phyloP scores from a whole-genome alignment of 1,140 invertebrate genomes.

The Bactericera cockerelli region DNA sequence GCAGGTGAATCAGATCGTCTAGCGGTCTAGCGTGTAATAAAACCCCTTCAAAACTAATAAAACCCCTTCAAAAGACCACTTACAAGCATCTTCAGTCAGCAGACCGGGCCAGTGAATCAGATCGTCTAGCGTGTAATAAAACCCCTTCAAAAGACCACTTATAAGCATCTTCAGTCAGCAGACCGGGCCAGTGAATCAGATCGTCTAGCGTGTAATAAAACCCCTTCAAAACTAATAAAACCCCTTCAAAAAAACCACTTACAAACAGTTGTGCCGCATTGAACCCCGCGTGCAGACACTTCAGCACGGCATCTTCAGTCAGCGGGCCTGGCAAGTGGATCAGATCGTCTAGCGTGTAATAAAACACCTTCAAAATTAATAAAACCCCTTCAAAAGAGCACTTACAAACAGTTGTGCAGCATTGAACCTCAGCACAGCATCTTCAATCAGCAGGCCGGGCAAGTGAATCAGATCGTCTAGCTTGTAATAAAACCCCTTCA shows the following conservation, averaged over 20 bases:
- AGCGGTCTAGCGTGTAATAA: too few species aligned
- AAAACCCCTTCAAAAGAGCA: too few species aligned
- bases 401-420: not conserved
- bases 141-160: too few species aligned
- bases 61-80: slow-evolving; percentile 78
- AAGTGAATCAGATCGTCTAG: slow-evolving; percentile 85
- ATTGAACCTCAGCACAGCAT: slow-evolving; percentile 80
- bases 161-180: slow-evolving; percentile 85
- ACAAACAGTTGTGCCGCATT: slow-evolving; percentile 77
- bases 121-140: too few species aligned
- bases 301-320: slow-evolving; percentile 80
- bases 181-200: slow-evolving; percentile 77
- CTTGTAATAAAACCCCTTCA: too few species aligned
- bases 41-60: too few species aligned
- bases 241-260: too few species aligned
- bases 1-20: slow-evolving; percentile 82
- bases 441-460: slow-evolving; percentile 78
- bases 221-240: too few species aligned
- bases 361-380: too few species aligned
- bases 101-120: slow-evolving; percentile 81
- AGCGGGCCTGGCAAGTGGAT: slow-evolving; percentile 81
- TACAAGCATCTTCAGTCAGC: slow-evolving; percentile 81
- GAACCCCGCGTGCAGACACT: slow-evolving; percentile 76
- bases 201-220: too few species aligned
- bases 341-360: too few species aligned